Evolutionary conservation across 2,797 vertebrate genomes (phyloP), one percentile per base, ranked within the genome.

Genomic region (Rhincodon typus): DNA sequence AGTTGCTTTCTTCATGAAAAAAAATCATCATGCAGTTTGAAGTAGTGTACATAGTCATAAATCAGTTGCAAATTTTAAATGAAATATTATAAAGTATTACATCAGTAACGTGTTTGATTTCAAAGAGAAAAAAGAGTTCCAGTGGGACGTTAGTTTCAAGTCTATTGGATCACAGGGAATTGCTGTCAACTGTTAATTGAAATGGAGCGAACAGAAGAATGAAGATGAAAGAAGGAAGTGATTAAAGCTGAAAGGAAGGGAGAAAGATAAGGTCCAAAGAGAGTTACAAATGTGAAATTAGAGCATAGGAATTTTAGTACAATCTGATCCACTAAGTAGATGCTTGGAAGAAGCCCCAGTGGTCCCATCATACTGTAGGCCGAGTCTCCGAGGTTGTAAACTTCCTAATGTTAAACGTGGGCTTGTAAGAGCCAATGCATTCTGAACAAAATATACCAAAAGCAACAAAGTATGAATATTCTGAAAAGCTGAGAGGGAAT

Each of bases 181-280:
- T 98, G 97, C 98, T 98, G 98, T 98, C 97, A 98, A 97, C 97
- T 97, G 97, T 97, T 98, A 97, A 98, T 97, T 97, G 98, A 98
- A 98, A 98, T 97, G 97, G 97, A 97, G 96, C 97, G 97, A 96
- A 97, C 97, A 96, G 96, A 97, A 19, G 97, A 98, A 97, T 97
- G 97, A 97, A 98, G 97, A 98, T 98, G 98, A 98, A 98, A 98
- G 97, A 97, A 96, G 97, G 96, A 97, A 98, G 97, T 97, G 87
- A 98, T 98, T 98, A 96, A 96, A 97, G 97, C 98, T 98, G 97
- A 97, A 98, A 97, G 97, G 97, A 97, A 97, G 97, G 97, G 96
- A 97, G 97, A 97, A 97, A 96, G 97, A 96, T 97, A 96, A 96
- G 96, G 97, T 97, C 98, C 98, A 96, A 96, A 96, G 97, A 97